Base-by-base conservation (phyloP, 2,888 invertebrate genomes). In the Calliopum simillimum region DNA sequence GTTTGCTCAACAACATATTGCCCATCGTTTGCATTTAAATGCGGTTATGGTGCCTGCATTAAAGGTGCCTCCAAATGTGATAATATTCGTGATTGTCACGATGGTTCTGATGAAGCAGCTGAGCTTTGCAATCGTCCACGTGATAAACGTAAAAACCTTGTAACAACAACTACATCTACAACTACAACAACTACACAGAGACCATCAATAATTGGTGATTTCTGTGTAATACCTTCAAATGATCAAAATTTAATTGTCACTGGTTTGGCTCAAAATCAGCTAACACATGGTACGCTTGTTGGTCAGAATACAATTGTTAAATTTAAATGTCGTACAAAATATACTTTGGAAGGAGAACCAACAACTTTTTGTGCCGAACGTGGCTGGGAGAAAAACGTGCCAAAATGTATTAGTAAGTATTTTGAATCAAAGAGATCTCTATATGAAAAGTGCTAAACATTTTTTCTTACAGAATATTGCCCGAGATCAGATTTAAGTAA, bases 31-130 rank as follows among this genome's bases (percentile, higher is more conserved):
- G 75, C 75, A 21, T 80, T 79, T 69, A 75, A 75, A 5, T 82
- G 81, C 44, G 76, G 74, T 2, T 80, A 79, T 62, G 81, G 81
- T 5, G 80, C 74, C 8, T 80, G 80, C 13, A 73, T 81, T 21
- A 63, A 19, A 5, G 68, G 41, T 2, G n/a, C 55, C 5, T 68
- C 68, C 4, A 72, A 66, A 23, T 80, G 80, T 62, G 68, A 81
- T 71, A 69, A 71, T 2, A 14, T 23, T 0, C 33, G 5, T 0
- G 76, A 80, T 44, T 81, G 81, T 33, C 0, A n/a, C 12, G 81
- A 81, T 72, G 76, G 76, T 5, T 79, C 79, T 1, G 80, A 81
- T 71, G 81, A 81, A 71, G 33, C 6, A 6, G 33, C 33, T 6
- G 5, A 33, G 33, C 33, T 3, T 2, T 33, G 80, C 61, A 55